phyloP scores from a whole-genome alignment of 2,113 vertebrate genomes.

The Parus major region DNA sequence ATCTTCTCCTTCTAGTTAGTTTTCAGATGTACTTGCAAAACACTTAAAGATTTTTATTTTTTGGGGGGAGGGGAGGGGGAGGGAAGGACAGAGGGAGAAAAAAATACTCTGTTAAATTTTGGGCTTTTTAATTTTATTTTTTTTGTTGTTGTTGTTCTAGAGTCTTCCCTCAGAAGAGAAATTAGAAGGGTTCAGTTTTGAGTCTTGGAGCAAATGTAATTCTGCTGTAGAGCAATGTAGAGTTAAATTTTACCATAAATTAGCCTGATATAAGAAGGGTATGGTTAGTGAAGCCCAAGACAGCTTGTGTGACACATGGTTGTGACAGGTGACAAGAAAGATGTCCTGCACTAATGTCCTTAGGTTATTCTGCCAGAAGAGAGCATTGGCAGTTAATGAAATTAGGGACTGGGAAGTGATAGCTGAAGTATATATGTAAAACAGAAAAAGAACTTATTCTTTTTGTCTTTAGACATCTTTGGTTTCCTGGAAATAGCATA shows the following conservation, averaged over 20 bases:
- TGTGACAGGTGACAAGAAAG: neutral
- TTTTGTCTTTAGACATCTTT: neutral
- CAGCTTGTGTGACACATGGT: neutral
- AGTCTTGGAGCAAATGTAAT: neutral
- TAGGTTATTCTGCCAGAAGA: neutral
- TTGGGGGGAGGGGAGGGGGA: rapidly evolving
- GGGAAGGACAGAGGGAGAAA: neutral
- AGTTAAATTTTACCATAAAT: neutral
- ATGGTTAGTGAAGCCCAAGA: neutral
- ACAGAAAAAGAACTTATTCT: neutral
- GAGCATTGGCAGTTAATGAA: neutral
- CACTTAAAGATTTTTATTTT: neutral
- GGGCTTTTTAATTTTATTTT: neutral
- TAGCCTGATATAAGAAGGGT: neutral
- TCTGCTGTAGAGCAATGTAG: neutral
- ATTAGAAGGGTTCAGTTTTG: neutral
- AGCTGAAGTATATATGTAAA: neutral
- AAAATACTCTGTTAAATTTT: neutral
- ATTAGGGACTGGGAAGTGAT: neutral
- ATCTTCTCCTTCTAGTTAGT: neutral
- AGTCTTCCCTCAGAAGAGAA: neutral
- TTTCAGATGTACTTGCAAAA: neutral
- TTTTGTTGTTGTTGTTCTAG: neutral
- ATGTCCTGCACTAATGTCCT: neutral
- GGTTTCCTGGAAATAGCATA: neutral